Conservation (phyloP, 2,113 vertebrate species). For the Puntigrus tetrazona region DNA sequence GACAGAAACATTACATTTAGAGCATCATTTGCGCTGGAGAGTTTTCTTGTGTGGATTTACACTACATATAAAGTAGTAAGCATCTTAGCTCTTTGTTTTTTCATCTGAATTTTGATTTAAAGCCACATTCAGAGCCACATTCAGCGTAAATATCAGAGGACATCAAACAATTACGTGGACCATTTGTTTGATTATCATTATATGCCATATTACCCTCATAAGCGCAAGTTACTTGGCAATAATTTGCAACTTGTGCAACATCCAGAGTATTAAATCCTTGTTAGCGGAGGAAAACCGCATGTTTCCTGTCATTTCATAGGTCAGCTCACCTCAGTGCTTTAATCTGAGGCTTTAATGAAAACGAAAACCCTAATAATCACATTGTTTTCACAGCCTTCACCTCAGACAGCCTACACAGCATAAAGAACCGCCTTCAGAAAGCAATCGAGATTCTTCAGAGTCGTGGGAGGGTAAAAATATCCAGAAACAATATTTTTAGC, state of each 20-base stretch:
- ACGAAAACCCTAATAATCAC: background rate
- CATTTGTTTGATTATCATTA: constrained; percentile 51
- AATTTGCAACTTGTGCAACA: background rate
- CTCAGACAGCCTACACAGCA: constrained; percentile 27
- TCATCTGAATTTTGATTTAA: background rate
- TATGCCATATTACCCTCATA: constrained; percentile 40
- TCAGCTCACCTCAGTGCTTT: background rate
- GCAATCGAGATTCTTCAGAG: background rate
- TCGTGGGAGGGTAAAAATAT: constrained; percentile 28
- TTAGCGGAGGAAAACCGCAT: background rate
- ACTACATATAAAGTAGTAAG: constrained; percentile 5
- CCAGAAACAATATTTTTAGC: constrained; percentile 33
- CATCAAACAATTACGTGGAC: constrained; percentile 63
- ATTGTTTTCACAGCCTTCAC: background rate
- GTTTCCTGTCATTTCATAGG: constrained; percentile 19
- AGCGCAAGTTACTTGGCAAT: constrained; percentile 22
- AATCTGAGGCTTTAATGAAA: background rate
- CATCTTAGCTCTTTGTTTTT: background rate
- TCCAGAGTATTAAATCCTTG: background rate
- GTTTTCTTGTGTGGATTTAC: constrained; percentile 36
- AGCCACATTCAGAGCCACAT: constrained; percentile 26
- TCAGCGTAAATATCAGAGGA: constrained; percentile 48
- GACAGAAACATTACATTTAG: constrained; percentile 47
- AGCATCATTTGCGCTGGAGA: constrained; percentile 35
- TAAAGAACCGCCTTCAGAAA: constrained; percentile 8